These are phyloP conservation scores for Rhabdornis inornatus DNA, from an alignment of 2,113 vertebrate genomes.

Conservation along the genomic window DNA sequence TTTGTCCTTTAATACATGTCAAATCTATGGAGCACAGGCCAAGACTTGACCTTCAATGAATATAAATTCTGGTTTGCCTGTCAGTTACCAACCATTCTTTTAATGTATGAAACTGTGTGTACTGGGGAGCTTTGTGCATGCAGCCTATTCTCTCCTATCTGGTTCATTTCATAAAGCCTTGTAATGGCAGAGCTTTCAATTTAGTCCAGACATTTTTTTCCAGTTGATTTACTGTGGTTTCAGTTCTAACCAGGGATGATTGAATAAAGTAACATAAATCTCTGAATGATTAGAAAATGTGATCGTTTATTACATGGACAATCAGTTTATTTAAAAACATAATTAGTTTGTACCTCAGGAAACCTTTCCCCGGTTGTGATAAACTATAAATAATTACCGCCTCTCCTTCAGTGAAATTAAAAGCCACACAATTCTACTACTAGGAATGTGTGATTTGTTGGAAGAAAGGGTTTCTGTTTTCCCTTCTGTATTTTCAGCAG, in stretches of 20 bases:
- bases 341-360: conserved; percentile 64
- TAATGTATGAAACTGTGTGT: not conserved
- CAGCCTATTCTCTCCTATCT: not conserved
- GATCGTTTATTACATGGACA: conserved; percentile 65
- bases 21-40: not conserved
- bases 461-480: conserved; percentile 18
- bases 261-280: conserved; percentile 60
- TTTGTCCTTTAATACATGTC: not conserved
- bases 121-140: not conserved
- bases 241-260: conserved; percentile 18
- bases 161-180: not conserved
- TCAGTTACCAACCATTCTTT: not conserved
- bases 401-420: conserved; percentile 59
- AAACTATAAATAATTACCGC: conserved; percentile 66
- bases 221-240: conserved; percentile 48
- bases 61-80: not conserved
- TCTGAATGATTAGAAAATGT: conserved; percentile 52
- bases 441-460: conserved; percentile 23
- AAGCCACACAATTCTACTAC: conserved; percentile 34
- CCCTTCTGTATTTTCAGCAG: not conserved
- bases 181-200: not conserved
- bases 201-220: conserved; percentile 16
- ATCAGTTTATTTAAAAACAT: conserved; percentile 67
- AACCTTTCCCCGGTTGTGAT: conserved; percentile 58
- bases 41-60: not conserved